Evolutionary conservation across 2,888 invertebrate genomes (phyloP).

Genomic region (Hylaea fasciaria): DNA sequence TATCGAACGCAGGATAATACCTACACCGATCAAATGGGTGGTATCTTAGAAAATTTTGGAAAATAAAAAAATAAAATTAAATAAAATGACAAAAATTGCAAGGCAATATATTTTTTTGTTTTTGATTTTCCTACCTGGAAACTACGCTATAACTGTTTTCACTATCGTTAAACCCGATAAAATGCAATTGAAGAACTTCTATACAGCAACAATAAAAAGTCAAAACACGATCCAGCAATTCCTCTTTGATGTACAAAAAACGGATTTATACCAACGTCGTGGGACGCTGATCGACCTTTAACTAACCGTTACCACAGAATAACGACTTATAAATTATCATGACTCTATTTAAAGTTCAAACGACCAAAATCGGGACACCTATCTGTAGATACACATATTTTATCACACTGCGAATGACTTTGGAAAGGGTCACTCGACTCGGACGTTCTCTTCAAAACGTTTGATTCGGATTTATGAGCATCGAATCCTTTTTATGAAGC

Average conservation of each 20-base stretch:
- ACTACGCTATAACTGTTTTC: too few species aligned
- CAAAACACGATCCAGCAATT: too few species aligned
- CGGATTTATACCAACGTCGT: too few species aligned
- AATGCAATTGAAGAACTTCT: too few species aligned
- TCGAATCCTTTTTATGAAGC: slow-evolving; percentile 48
- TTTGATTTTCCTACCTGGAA: too few species aligned
- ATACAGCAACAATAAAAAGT: too few species aligned
- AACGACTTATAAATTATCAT: not conserved
- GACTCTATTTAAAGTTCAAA: not conserved
- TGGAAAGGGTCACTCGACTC: slow-evolving; percentile 59
- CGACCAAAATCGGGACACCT: slow-evolving; percentile 11
- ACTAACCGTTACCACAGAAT: not conserved
- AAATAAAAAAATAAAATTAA: too few species aligned
- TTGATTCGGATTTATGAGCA: slow-evolving; percentile 63
- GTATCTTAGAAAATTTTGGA: slow-evolving; percentile 5
- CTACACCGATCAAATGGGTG: slow-evolving; percentile 46
- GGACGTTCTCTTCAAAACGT: slow-evolving; percentile 53
- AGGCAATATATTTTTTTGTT: too few species aligned
- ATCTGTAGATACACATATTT: slow-evolving; percentile 33
- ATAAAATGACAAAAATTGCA: too few species aligned
- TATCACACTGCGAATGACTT: slow-evolving; percentile 51
- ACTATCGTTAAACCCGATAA: too few species aligned
- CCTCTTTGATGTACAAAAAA: too few species aligned
- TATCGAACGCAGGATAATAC: slow-evolving; percentile 47
- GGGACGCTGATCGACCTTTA: too few species aligned